These are phyloP conservation scores for Antechinus flavipes DNA, from an alignment of 2,113 vertebrate genomes.

Conservation along the genomic window DNA sequence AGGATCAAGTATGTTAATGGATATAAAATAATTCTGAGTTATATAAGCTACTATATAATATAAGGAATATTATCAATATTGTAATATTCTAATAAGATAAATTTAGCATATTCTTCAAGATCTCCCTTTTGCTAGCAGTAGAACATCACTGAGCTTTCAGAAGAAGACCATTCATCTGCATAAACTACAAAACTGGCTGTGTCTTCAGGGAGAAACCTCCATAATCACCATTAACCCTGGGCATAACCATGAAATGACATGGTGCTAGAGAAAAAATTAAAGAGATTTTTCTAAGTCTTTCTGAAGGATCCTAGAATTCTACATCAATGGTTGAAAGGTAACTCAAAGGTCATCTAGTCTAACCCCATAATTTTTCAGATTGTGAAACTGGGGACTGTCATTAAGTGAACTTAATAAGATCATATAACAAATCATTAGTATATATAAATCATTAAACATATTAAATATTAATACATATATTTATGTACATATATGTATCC, in stretches of 20 bases:
- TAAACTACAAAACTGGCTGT: not conserved
- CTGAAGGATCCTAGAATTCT: not conserved
- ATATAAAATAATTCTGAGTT: constrained; percentile 42
- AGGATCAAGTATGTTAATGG: not conserved
- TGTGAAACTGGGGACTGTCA: not conserved
- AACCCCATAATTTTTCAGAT: not conserved
- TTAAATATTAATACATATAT: no score
- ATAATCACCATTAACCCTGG: not conserved
- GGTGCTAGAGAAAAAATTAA: not conserved
- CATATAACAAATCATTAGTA: not conserved
- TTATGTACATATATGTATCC: no score
- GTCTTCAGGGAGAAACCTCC: constrained; percentile 20
- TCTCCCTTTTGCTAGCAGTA: not conserved
- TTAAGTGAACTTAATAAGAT: not conserved
- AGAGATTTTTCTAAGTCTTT: not conserved
- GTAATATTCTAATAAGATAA: constrained; percentile 48
- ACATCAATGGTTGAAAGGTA: not conserved
- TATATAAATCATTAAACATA: no score
- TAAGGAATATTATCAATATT: not conserved
- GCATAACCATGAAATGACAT: not conserved
- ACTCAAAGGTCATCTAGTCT: not conserved
- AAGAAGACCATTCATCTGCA: not conserved
- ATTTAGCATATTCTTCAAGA: constrained; percentile 22
- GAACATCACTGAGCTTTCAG: not conserved
- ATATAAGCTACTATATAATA: not conserved